Evolutionary conservation across 2,888 invertebrate genomes (phyloP), one percentile per base, ranked within the genome.

Genomic region (Tupiocoris notatus): DNA sequence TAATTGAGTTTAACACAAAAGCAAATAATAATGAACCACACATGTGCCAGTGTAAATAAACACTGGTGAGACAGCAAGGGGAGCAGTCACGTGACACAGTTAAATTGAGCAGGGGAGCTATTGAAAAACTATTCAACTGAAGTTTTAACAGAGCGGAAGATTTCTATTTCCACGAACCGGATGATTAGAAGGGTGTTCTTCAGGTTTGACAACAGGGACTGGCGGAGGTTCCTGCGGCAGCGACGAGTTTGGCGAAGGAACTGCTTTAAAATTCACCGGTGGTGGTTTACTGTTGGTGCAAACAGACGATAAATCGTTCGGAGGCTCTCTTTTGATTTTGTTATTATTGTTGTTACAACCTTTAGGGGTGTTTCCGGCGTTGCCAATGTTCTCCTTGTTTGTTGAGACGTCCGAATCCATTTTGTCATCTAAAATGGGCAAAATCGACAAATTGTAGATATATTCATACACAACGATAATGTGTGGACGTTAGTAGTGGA

Each of bases 401-500:
- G 75, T 65, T 3, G 75, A 75, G n/a, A 66, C 65, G 65, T 77
- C 74, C 16, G 65, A 64, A 64, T 76, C 77, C 77, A 77, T 78
- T 66, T 79, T 78, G 65, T 79, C 79, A 68, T 78, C 79, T 78
- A 59, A 18, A 71, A 22, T 57, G 20, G 25, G 18, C 57, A 70
- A 39, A 74, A 39, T 39, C 18, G 56, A 12, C 23, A n/a, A 62
- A n/a, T n/a, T n/a, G n/a, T n/a, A n/a, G n/a, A n/a, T n/a, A n/a
- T n/a, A n/a, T n/a, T n/a, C n/a, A n/a, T n/a, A n/a, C n/a, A n/a
- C n/a, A n/a, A n/a, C n/a, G n/a, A n/a, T n/a, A n/a, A n/a, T n/a
- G n/a, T n/a, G n/a, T n/a, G n/a, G n/a, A n/a, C n/a, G n/a, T n/a
- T n/a, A n/a, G n/a, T n/a, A n/a, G n/a, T n/a, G n/a, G n/a, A n/a